These are phyloP conservation scores for Crax fasciolata DNA, from an alignment of 2,797 vertebrate species.

Conservation along the genomic window DNA sequence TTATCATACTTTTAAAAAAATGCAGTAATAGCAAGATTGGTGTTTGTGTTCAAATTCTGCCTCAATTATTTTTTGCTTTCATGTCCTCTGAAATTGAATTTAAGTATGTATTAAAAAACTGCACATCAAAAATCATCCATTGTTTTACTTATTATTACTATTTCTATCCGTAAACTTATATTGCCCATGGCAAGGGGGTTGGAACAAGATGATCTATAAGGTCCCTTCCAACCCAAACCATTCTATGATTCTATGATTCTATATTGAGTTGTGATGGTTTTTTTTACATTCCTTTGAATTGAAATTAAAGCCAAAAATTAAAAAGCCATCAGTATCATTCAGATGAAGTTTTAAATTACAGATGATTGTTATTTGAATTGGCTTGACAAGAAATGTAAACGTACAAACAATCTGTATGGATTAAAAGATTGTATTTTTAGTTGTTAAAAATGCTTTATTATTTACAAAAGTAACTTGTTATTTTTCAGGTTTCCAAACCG, in stretches of 20 bases:
- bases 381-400: not conserved
- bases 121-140: rapidly evolving
- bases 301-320: not conserved
- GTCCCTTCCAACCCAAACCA: too few relatives aligned
- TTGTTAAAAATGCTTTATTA: not conserved
- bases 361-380: not conserved
- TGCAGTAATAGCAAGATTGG: rapidly evolving
- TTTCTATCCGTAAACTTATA: rapidly evolving
- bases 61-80: rapidly evolving
- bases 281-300: not conserved
- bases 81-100: not conserved
- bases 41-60: rapidly evolving
- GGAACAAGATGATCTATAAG: too few relatives aligned
- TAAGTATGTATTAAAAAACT: not conserved
- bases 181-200: too few relatives aligned
- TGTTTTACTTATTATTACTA: not conserved
- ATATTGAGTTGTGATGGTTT: not conserved
- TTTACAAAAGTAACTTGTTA: rapidly evolving
- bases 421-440: rapidly evolving
- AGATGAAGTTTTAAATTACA: not conserved
- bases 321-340: not conserved
- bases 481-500: not conserved
- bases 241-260: not conserved
- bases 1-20: rapidly evolving
- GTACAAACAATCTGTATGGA: not conserved